phyloP scores from a whole-genome alignment of 2,888 invertebrate genomes.

The Drosophila colorata region DNA sequence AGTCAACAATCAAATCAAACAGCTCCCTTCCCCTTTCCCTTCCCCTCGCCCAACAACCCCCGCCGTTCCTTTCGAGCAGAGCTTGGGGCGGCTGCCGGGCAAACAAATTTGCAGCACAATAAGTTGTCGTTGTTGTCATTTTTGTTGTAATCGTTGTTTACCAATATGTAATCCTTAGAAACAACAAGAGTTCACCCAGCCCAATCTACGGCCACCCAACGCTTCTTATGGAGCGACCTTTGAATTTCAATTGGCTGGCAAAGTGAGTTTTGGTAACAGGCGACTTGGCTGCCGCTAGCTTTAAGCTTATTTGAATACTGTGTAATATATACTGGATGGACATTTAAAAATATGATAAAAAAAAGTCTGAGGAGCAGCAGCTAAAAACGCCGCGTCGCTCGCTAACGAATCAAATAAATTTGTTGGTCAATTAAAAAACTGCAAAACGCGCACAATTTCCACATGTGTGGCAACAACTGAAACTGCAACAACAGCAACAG shows the following conservation, averaged over 20 bases:
- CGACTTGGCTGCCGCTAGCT: conserved; percentile 7
- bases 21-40: conserved; percentile 12
- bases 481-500: conserved; percentile 49
- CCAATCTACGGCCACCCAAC: background rate
- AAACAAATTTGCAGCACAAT: conserved; percentile 77
- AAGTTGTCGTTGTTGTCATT: conserved; percentile 57
- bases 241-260: conserved; percentile 65
- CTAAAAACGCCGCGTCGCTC: conserved; percentile 71
- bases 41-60: background rate
- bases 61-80: background rate
- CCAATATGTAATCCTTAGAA: conserved; percentile 79
- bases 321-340: conserved; percentile 21
- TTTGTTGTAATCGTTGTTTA: conserved; percentile 75
- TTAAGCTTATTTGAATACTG: conserved; percentile 33
- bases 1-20: conserved; percentile 80
- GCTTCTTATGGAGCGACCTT: conserved; percentile 25
- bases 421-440: conserved; percentile 86
- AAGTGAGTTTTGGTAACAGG: background rate
- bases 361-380: conserved; percentile 30
- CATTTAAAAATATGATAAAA: conserved; percentile 17
- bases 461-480: conserved; percentile 75
- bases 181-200: conserved; percentile 58
- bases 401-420: conserved; percentile 86
- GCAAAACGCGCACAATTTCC: conserved; percentile 83
- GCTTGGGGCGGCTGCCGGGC: conserved; percentile 38